Conservation (phyloP, 2,113 vertebrate species). For the Deroptyus accipitrinus region DNA sequence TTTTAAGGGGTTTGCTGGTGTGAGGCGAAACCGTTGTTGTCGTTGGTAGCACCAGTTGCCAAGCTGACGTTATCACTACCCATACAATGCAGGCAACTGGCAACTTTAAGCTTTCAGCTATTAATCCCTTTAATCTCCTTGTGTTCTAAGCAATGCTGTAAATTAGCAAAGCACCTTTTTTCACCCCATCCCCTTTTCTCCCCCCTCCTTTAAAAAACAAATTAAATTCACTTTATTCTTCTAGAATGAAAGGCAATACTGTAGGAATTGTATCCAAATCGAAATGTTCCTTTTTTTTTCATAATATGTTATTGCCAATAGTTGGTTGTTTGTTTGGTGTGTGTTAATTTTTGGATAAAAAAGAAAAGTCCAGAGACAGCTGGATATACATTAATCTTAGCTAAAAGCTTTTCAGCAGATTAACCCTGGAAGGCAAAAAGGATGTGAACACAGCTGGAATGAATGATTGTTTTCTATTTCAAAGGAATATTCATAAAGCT, state of each 20-base stretch:
- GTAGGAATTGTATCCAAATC: background rate
- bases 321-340: background rate
- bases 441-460: conserved; percentile 29
- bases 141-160: background rate
- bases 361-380: background rate
- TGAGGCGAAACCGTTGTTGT: background rate
- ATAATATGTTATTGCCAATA: background rate
- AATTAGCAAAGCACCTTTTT: background rate
- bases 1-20: background rate
- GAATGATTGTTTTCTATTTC: conserved; percentile 27
- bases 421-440: conserved; percentile 42
- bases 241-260: background rate
- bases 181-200: background rate
- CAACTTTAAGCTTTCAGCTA: background rate
- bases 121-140: background rate
- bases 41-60: background rate
- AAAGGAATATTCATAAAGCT: background rate
- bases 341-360: background rate
- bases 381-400: conserved; percentile 48
- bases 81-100: rapidly evolving
- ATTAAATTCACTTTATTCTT: background rate
- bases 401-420: conserved; percentile 50
- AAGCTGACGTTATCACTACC: rapidly evolving
- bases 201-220: background rate
- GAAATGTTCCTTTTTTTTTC: background rate